A percentile compares a stretch with the other conserved stretches of the same genome.
Conservation (phyloP, 2,888 invertebrate species). For the Sarcophaga rosellei region DNA sequence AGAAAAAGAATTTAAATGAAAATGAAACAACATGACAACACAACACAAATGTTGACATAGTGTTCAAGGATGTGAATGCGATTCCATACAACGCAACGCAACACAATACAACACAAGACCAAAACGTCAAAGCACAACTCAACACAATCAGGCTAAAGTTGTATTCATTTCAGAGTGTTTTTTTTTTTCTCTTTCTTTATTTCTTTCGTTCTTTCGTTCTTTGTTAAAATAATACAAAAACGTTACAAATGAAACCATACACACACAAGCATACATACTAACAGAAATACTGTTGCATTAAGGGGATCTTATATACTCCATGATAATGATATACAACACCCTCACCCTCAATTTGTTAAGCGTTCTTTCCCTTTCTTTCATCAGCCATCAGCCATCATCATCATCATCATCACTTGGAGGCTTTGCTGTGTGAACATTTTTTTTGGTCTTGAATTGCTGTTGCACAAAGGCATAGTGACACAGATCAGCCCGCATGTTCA, state of each 20-base stretch:
- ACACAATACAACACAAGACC: not conserved
- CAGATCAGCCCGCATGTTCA: slow-evolving; percentile 54
- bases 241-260: no score
- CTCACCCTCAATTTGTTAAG: no score
- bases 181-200: no score
- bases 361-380: no score
- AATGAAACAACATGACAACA: slow-evolving; percentile 52
- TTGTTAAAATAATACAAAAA: no score
- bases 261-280: not conserved
- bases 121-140: no score
- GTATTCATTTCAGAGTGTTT: slow-evolving; percentile 1
- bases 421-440: slow-evolving; percentile 26
- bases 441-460: slow-evolving; percentile 45
- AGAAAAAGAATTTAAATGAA: no score
- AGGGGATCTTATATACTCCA: not conserved
- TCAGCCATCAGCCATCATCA: no score
- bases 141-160: not conserved
- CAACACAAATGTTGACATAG: slow-evolving; percentile 56
- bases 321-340: not conserved
- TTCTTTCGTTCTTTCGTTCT: no score
- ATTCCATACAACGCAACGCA: slow-evolving; percentile 9
- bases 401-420: no score
- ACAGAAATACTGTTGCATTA: not conserved
- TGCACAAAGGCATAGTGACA: slow-evolving; percentile 61
- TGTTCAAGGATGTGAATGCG: slow-evolving; percentile 49